These are phyloP conservation scores for Arrhopalites spinosus DNA, from an alignment of 2,888 invertebrate genomes.

Conservation along the genomic window DNA sequence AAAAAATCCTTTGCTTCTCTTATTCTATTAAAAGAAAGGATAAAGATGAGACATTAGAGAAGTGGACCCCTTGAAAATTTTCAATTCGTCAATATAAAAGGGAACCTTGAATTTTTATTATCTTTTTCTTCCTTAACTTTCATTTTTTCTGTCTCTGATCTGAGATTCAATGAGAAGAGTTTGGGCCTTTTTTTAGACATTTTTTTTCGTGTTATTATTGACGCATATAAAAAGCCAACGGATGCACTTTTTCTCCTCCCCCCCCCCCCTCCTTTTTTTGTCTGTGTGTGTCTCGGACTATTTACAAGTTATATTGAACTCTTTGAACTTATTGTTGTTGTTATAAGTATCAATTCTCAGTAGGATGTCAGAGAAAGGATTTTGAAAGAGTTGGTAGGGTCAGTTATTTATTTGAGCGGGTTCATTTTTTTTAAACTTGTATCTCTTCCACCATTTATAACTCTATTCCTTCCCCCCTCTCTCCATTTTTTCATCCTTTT, in stretches of 20 bases:
- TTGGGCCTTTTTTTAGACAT: conserved; percentile 8
- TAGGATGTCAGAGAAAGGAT: conserved; percentile 11
- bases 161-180: too few species aligned
- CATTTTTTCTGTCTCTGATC: neutral
- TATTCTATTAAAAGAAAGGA: too few species aligned
- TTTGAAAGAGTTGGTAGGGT: conserved; percentile 33
- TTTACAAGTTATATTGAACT: conserved; percentile 20
- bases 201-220: neutral
- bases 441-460: neutral
- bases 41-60: too few species aligned
- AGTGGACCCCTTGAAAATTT: too few species aligned
- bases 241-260: neutral
- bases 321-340: conserved; percentile 11
- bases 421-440: conserved; percentile 14
- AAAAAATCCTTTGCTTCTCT: too few species aligned
- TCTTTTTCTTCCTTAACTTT: conserved; percentile 21
- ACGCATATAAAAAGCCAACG: neutral
- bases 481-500: neutral
- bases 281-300: neutral
- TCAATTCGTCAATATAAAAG: conserved; percentile 16
- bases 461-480: neutral
- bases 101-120: conserved; percentile 28
- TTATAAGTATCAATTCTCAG: conserved; percentile 31
- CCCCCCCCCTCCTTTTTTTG: neutral
- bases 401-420: conserved; percentile 35